Percentiles rank a stretch among this genome's conserved stretches.
phyloP scores from a whole-genome alignment of 2,888 invertebrate genomes.

The Lochmaea capreae region DNA sequence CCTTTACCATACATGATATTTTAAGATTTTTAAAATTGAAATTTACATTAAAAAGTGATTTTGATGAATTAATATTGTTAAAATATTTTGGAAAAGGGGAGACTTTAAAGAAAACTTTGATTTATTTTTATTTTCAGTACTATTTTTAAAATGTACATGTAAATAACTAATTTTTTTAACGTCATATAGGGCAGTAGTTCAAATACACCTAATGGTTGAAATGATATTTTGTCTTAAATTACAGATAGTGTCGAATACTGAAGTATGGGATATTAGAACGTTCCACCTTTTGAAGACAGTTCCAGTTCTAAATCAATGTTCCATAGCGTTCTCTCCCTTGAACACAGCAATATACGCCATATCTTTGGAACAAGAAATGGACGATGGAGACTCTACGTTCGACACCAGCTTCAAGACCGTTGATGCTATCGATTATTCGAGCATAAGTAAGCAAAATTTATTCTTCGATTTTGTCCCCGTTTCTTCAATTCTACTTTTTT shows the following conservation, averaged over 20 bases:
- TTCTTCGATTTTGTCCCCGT: not conserved
- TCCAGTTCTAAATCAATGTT: slow-evolving; percentile 90
- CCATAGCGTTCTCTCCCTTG: slow-evolving; percentile 87
- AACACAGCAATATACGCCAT: slow-evolving; percentile 91
- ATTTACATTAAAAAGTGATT: too few relatives aligned
- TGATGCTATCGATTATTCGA: slow-evolving; percentile 93
- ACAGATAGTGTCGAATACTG: slow-evolving; percentile 94
- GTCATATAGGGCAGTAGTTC: too few relatives aligned
- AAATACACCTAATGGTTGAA: not conserved
- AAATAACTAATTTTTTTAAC: too few relatives aligned
- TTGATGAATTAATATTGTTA: too few relatives aligned
- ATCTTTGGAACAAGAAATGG: slow-evolving; percentile 78
- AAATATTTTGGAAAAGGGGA: too few relatives aligned
- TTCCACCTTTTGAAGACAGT: slow-evolving; percentile 95
- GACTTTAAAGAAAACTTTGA: too few relatives aligned
- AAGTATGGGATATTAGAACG: slow-evolving; percentile 97
- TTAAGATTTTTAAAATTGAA: too few relatives aligned
- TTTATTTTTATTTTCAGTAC: too few relatives aligned
- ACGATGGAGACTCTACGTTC: slow-evolving; percentile 80
- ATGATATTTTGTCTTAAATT: slow-evolving; percentile 25
- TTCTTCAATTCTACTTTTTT: too few relatives aligned
- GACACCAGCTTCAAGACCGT: slow-evolving; percentile 95
- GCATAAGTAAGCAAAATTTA: slow-evolving; percentile 75
- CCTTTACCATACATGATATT: too few relatives aligned
- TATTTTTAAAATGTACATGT: too few relatives aligned